Conservation (phyloP, 2,113 vertebrate species). For the Gambusia affinis region DNA sequence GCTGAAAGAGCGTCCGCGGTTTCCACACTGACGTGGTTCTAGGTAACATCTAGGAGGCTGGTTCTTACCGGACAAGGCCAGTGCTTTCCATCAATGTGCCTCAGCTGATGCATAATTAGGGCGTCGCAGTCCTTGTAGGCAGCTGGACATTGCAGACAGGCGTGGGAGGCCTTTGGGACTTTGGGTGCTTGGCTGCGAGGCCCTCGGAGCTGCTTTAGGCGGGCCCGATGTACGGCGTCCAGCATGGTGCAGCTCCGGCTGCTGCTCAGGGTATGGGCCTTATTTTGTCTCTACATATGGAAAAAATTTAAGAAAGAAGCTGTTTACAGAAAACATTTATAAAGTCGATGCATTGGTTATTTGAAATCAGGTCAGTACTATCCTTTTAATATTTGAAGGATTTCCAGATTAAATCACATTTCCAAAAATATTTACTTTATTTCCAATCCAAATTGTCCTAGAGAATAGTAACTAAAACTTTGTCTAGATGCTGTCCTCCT, state of each 20-base stretch:
- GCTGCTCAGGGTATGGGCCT: slow-evolving; percentile 47
- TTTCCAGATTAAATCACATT: not conserved
- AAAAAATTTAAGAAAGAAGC: not conserved
- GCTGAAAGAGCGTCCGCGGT: no score
- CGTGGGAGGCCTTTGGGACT: slow-evolving; percentile 67
- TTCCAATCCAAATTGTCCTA: no score
- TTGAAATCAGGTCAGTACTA: not conserved
- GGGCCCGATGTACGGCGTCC: slow-evolving; percentile 69
- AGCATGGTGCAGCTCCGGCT: slow-evolving; percentile 43
- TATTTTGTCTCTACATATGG: slow-evolving; percentile 47
- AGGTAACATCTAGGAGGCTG: not conserved
- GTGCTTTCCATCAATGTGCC: slow-evolving; percentile 83
- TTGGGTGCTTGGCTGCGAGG: slow-evolving; percentile 71
- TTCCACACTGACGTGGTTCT: not conserved
- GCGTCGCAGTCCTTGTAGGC: slow-evolving; percentile 80
- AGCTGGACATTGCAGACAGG: slow-evolving; percentile 76
- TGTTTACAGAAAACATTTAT: not conserved
- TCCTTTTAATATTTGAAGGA: not conserved
- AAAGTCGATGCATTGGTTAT: not conserved
- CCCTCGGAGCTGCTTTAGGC: slow-evolving; percentile 73
- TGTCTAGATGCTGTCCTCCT: no score
- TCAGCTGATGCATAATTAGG: slow-evolving; percentile 81
- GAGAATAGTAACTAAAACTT: no score
- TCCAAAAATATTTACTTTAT: not conserved
- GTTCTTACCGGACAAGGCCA: slow-evolving; percentile 84